phyloP scores from a whole-genome alignment of 2,797 vertebrate species.

The Tarsius wallacei region DNA sequence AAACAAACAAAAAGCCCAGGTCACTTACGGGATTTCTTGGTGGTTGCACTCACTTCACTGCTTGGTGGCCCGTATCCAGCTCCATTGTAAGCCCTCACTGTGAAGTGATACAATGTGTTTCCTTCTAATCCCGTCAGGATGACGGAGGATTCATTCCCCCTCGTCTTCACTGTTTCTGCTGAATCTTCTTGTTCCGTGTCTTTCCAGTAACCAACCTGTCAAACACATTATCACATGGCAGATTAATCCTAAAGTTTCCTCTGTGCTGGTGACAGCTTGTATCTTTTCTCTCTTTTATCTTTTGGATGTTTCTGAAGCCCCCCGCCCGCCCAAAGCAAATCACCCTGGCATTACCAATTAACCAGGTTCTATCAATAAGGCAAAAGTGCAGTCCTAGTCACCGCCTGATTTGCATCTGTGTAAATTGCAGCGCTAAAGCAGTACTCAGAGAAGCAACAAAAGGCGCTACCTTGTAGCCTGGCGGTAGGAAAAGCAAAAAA shows the following conservation, averaged over 20 bases:
- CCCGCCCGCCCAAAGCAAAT: neutral
- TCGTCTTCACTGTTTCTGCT: conserved; percentile 94
- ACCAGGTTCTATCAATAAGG: neutral
- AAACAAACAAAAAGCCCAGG: conserved; percentile 59
- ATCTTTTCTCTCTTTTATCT: neutral
- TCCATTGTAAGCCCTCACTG: conserved; percentile 96
- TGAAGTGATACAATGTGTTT: conserved; percentile 95
- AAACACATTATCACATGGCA: conserved; percentile 79
- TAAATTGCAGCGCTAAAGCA: neutral
- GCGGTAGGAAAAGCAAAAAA: neutral
- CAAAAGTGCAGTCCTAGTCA: neutral
- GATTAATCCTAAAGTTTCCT: conserved; percentile 82
- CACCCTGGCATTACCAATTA: conserved; percentile 10
- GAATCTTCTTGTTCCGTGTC: conserved; percentile 95
- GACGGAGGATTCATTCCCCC: conserved; percentile 95
- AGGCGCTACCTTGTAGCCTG: neutral
- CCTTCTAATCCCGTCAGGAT: conserved; percentile 96
- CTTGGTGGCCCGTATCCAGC: conserved; percentile 97
- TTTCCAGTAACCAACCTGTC: conserved; percentile 97
- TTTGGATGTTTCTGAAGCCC: neutral
- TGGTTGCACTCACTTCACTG: conserved; percentile 91
- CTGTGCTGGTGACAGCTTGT: neutral
- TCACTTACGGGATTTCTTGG: conserved; percentile 97
- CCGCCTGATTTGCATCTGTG: neutral
- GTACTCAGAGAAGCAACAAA: neutral